Percentiles rank a stretch among this genome's conserved stretches.
phyloP scores from a whole-genome alignment of 1,140 invertebrate species.

The Lethrus apterus region DNA sequence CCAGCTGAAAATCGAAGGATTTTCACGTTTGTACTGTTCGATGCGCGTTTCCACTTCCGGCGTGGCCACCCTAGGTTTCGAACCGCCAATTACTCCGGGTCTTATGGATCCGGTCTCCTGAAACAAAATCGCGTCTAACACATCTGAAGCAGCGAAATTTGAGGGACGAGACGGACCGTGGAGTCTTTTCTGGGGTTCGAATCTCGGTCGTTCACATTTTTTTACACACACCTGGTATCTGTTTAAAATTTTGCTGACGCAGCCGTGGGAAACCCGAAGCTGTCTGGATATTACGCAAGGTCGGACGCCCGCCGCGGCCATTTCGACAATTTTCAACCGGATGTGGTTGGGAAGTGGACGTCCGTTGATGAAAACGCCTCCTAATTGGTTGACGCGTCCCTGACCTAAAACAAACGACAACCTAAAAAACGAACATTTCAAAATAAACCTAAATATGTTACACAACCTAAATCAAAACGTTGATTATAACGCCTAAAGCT shows the following conservation, averaged over 20 bases:
- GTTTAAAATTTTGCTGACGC: constrained; percentile 76
- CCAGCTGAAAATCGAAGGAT: constrained; percentile 87
- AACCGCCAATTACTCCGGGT: constrained; percentile 74
- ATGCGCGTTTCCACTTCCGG: constrained; percentile 77
- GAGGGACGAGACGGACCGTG: no score
- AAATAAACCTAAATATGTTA: no score
- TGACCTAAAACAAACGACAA: constrained; percentile 52
- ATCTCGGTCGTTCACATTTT: no score
- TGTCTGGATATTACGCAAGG: constrained; percentile 77
- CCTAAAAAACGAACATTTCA: no score
- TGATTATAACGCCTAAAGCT: no score
- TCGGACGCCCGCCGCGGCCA: constrained; percentile 69
- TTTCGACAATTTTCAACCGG: constrained; percentile 71
- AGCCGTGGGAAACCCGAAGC: constrained; percentile 72
- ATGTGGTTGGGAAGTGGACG: constrained; percentile 72
- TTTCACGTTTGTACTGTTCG: constrained; percentile 78
- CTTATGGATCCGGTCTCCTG: constrained; percentile 77
- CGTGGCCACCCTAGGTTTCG: constrained; percentile 68
- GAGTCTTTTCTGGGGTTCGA: no score
- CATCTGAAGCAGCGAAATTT: no score
- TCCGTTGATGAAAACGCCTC: constrained; percentile 81
- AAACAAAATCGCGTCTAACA: constrained; percentile 19
- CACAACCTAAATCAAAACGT: no score
- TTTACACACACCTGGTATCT: constrained; percentile 55
- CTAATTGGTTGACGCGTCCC: constrained; percentile 75